phyloP scores from a whole-genome alignment of 2,888 invertebrate genomes.

The Pomacea canaliculata region DNA sequence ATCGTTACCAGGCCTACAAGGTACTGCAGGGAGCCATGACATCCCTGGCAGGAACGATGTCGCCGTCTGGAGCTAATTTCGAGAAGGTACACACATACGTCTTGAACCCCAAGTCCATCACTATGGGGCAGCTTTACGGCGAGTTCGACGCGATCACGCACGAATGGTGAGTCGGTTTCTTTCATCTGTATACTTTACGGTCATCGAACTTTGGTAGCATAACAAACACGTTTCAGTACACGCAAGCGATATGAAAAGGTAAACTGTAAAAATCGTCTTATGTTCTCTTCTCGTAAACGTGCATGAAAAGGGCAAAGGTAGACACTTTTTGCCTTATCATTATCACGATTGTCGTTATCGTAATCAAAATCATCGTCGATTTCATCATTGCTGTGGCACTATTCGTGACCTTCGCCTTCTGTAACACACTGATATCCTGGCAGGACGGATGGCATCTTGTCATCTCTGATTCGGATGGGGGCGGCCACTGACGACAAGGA shows the following conservation, averaged over 20 bases:
- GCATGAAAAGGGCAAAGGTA: no score
- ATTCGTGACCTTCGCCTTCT: no score
- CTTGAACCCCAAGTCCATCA: conserved; percentile 72
- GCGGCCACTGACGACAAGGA: conserved; percentile 75
- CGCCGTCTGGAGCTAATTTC: conserved; percentile 81
- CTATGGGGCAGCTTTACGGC: conserved; percentile 72
- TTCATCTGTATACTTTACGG: neutral
- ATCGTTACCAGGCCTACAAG: conserved; percentile 67
- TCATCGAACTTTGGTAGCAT: no score
- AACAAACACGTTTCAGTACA: no score
- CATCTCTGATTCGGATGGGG: conserved; percentile 79
- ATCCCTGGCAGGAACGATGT: conserved; percentile 76
- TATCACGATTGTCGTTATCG: no score
- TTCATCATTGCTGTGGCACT: no score
- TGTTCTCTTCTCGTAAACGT: no score
- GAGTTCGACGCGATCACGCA: conserved; percentile 71
- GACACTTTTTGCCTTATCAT: no score
- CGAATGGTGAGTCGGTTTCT: conserved; percentile 70
- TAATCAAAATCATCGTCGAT: no score
- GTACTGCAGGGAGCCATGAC: conserved; percentile 78
- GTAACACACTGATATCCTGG: no score
- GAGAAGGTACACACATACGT: conserved; percentile 71
- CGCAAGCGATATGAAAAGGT: no score
- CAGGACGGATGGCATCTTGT: conserved; percentile 85
- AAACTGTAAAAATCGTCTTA: no score